Evolutionary conservation across 2,797 vertebrate species (phyloP).

Genomic region (Tapera naevia): DNA sequence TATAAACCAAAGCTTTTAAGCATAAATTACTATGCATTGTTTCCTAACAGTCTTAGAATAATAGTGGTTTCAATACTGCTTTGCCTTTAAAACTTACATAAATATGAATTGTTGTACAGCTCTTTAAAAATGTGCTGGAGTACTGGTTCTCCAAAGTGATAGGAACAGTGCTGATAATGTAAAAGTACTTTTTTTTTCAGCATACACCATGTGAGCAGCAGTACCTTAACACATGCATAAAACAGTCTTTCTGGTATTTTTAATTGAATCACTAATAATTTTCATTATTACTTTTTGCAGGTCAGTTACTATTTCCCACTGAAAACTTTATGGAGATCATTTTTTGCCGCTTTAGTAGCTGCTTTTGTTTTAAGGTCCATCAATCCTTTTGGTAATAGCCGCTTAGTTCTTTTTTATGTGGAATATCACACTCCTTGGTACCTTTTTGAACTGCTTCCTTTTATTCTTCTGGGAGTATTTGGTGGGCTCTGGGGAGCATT

Average conservation of each 20-base stretch:
- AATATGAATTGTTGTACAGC: neutral
- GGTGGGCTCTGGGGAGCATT: constrained; percentile 98
- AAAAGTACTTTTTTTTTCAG: neutral
- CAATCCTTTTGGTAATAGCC: constrained; percentile 98
- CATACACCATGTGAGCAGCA: neutral
- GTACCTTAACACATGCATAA: neutral
- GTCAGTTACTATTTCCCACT: constrained; percentile 99
- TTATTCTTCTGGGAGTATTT: constrained; percentile 97
- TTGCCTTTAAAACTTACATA: neutral
- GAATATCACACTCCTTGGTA: constrained; percentile 99
- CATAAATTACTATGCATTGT: neutral
- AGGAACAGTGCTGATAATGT: neutral
- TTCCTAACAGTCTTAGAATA: neutral
- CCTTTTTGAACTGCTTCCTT: constrained; percentile 97
- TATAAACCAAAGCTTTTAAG: neutral
- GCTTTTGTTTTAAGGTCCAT: constrained; percentile 97
- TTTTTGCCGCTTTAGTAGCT: constrained; percentile 97
- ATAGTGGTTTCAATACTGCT: neutral
- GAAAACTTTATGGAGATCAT: constrained; percentile 98
- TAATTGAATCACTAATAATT: neutral
- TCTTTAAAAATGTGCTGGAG: neutral
- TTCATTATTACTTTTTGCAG: constrained; percentile 72
- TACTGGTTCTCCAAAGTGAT: neutral
- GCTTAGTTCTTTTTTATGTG: constrained; percentile 97
- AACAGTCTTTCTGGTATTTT: neutral